Conservation (phyloP, 2,797 vertebrate genomes). For the Chlorospingus semifuscus region DNA sequence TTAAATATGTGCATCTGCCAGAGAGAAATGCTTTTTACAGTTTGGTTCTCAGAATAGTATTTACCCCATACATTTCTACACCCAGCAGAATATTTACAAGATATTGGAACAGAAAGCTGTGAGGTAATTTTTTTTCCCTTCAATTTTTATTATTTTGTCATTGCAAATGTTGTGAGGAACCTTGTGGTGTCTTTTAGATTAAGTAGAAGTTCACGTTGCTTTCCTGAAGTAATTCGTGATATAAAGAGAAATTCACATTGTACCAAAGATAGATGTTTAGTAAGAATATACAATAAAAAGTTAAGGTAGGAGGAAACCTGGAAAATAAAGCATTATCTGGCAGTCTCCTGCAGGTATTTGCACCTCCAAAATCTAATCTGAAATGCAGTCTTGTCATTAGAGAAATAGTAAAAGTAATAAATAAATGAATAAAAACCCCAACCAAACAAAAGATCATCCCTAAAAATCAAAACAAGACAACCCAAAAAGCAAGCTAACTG, state of each 20-base stretch:
- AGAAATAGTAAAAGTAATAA: background rate
- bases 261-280: background rate
- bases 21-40: background rate
- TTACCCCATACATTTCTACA: background rate
- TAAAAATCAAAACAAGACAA: background rate
- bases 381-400: background rate
- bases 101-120: background rate
- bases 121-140: background rate
- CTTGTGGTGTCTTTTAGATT: background rate
- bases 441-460: background rate
- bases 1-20: background rate
- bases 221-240: background rate
- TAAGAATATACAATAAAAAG: background rate
- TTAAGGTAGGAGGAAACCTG: background rate
- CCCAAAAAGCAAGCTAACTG: background rate
- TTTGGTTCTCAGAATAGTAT: background rate
- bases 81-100: background rate
- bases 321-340: background rate
- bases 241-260: background rate
- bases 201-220: background rate
- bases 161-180: background rate
- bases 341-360: background rate
- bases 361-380: background rate
- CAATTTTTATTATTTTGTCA: background rate
- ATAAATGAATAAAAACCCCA: rapidly evolving